phyloP scores from a whole-genome alignment of 2,797 vertebrate genomes.

The Gymnoscopelus braueri region DNA sequence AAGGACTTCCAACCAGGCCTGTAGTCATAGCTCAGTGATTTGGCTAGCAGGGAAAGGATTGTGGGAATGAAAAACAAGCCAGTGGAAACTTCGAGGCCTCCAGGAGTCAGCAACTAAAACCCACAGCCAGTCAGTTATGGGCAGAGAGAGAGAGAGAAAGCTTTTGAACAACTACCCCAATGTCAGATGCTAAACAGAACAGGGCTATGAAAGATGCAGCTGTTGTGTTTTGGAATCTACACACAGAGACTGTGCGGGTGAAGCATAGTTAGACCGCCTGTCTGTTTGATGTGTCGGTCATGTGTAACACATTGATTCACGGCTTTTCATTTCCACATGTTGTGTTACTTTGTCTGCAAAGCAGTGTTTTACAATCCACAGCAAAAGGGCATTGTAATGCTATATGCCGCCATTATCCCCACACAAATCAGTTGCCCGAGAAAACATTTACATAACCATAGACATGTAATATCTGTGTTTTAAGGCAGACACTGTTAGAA shows the following conservation, averaged over 20 bases:
- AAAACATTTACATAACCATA: too few relatives aligned
- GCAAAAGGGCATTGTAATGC: too few relatives aligned
- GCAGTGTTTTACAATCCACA: neutral
- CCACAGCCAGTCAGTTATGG: slow-evolving; percentile 70
- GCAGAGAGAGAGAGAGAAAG: slow-evolving; percentile 66
- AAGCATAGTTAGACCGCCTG: slow-evolving; percentile 40
- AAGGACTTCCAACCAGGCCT: slow-evolving; percentile 82
- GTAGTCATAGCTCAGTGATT: slow-evolving; percentile 83
- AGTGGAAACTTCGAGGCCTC: slow-evolving; percentile 78
- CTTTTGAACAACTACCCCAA: slow-evolving; percentile 63
- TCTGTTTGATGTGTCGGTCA: slow-evolving; percentile 1
- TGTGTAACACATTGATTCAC: slow-evolving; percentile 26
- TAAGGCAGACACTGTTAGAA: too few relatives aligned
- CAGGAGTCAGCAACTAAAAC: slow-evolving; percentile 76
- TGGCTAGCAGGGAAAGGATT: slow-evolving; percentile 76
- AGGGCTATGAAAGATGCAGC: slow-evolving; percentile 54
- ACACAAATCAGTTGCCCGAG: too few relatives aligned
- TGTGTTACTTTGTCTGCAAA: neutral
- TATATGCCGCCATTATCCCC: too few relatives aligned
- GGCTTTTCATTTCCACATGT: neutral
- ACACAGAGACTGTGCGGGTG: slow-evolving; percentile 5
- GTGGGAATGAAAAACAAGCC: slow-evolving; percentile 80
- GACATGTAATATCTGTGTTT: too few relatives aligned
- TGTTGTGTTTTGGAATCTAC: slow-evolving; percentile 44
- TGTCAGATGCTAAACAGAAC: slow-evolving; percentile 68